Evolutionary conservation across 2,888 invertebrate genomes (phyloP), one percentile per base, ranked within the genome.

Genomic region (Lithophane leautieri): DNA sequence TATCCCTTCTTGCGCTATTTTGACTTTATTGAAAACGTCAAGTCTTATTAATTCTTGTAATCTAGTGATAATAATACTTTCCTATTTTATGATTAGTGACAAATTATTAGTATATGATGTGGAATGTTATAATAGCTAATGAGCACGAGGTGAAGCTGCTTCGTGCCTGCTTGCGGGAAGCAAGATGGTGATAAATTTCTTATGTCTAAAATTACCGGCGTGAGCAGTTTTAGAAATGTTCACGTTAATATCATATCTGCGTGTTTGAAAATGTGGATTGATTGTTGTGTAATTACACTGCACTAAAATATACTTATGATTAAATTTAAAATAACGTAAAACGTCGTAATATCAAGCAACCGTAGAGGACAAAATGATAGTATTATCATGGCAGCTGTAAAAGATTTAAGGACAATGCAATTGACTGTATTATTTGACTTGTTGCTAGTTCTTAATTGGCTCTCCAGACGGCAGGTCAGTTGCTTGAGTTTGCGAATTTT

Each of bases 41-140:
- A 78, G 71, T 88, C 67, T 81, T 81, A 78, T 84, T 82, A 16
- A 88, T 88, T 86, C 71, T 82, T 89, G 74, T 83, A 83, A 77
- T 83, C 70, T 84, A 87, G 87, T 82, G 76, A 83, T 88, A 83
- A 72, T 50, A 78, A 81, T 81, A 84, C 68, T 82, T 83, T 89
- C 79, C 84, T 89, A 86, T 89, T 82, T 84, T 86, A 83, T 79
- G 70, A 86, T 88, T 86, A 86, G 80, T 78, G 74, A 81, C 85
- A 75, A 82, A 79, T 70, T 58, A 62, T 82, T 82, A 47, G 60
- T 58, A 60, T 77, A 76, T 61, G 50, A 34, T 67, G 52, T 76
- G 76, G 63, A 81, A 74, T 60, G 67, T 70, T 78, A 72, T n/a
- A 50, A 72, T n/a, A 50, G 52, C 67, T 54, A 58, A 25, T 60